Conservation (phyloP, 2,113 vertebrate species). For the Synodontis membranacea region DNA sequence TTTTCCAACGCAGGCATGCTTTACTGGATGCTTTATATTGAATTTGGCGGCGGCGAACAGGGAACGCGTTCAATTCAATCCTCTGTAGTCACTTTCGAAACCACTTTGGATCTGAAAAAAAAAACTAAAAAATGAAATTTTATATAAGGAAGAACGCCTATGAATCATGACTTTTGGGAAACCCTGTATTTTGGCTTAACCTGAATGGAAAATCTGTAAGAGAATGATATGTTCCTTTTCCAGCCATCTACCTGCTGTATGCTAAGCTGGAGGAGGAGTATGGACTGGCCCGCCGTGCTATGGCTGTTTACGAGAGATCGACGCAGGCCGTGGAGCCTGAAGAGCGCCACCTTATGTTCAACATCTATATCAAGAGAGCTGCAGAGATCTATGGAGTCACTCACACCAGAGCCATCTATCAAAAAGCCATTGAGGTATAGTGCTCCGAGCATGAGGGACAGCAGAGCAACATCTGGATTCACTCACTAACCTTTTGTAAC, state of each 20-base stretch:
- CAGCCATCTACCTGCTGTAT: conserved; percentile 88
- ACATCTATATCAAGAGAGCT: conserved; percentile 91
- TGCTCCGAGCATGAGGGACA: not conserved
- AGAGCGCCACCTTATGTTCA: conserved; percentile 90
- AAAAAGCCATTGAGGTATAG: conserved; percentile 88
- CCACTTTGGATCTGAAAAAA: too few species aligned
- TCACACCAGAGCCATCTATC: conserved; percentile 88
- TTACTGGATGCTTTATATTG: too few species aligned
- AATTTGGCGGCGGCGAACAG: too few species aligned
- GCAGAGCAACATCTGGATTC: not conserved
- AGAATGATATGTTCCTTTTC: conserved; percentile 17
- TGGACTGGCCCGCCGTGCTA: conserved; percentile 88
- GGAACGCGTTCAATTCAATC: too few species aligned
- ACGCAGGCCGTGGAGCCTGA: conserved; percentile 81
- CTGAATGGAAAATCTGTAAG: not conserved
- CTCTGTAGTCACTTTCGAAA: too few species aligned
- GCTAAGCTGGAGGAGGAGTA: conserved; percentile 89
- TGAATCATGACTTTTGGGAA: too few species aligned
- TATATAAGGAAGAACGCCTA: too few species aligned
- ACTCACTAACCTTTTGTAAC: not conserved
- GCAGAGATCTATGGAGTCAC: conserved; percentile 93
- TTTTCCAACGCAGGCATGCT: too few species aligned
- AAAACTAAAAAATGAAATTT: too few species aligned
- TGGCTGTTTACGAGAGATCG: conserved; percentile 90
- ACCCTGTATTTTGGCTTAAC: not conserved